These are phyloP conservation scores for Agonopterix alstromeriana DNA, from an alignment of 2,888 invertebrate species.

Conservation along the genomic window DNA sequence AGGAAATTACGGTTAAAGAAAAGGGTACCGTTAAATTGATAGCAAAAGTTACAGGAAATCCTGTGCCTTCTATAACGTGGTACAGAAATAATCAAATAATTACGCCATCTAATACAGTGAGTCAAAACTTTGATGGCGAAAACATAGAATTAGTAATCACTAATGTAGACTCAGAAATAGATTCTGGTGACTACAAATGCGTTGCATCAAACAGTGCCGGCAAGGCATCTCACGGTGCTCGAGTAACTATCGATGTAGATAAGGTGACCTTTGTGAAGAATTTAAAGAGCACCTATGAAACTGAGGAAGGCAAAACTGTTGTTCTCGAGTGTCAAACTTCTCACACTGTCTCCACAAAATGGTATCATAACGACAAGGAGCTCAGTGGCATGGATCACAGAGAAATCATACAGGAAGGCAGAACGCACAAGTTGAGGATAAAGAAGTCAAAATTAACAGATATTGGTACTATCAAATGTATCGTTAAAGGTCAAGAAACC, in stretches of 20 bases:
- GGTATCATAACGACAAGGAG: slow-evolving; percentile 90
- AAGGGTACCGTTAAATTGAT: slow-evolving; percentile 84
- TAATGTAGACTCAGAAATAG: slow-evolving; percentile 89
- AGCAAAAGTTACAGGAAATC: slow-evolving; percentile 93
- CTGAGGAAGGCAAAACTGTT: slow-evolving; percentile 85
- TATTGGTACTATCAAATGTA: slow-evolving; percentile 86
- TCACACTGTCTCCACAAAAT: slow-evolving; percentile 92
- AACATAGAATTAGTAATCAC: slow-evolving; percentile 87
- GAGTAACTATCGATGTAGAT: slow-evolving; percentile 90
- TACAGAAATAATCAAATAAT: slow-evolving; percentile 90
- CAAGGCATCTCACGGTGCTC: slow-evolving; percentile 91
- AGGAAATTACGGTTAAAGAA: slow-evolving; percentile 89
- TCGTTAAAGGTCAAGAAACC: slow-evolving; percentile 88
- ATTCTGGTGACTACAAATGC: slow-evolving; percentile 95
- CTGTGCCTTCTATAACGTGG: slow-evolving; percentile 93
- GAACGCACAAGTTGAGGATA: slow-evolving; percentile 86
- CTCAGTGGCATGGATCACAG: slow-evolving; percentile 92
- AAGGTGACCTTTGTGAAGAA: slow-evolving; percentile 88
- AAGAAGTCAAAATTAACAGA: slow-evolving; percentile 85
- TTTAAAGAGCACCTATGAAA: slow-evolving; percentile 80
- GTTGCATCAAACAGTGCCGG: slow-evolving; percentile 92
- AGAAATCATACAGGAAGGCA: slow-evolving; percentile 89
- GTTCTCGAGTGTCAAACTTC: slow-evolving; percentile 91
- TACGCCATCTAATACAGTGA: slow-evolving; percentile 84
- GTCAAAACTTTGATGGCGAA: slow-evolving; percentile 89